A percentile compares a stretch with the other conserved stretches of the same genome.
Conservation (phyloP, 2,888 invertebrate species). For the Linyphia triangularis region DNA sequence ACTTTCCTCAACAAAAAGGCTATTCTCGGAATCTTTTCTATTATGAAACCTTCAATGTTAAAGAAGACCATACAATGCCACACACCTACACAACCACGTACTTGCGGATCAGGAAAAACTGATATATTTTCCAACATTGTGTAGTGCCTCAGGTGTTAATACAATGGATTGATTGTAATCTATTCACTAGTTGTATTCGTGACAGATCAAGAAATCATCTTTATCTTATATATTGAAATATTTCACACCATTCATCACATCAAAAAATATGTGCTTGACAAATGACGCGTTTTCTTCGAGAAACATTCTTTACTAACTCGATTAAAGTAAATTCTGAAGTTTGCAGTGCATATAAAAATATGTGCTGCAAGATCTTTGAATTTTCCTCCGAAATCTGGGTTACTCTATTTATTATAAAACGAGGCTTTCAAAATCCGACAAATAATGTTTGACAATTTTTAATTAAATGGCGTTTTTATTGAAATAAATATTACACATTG, state of each 20-base stretch:
- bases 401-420: too few species aligned
- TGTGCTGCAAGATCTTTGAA: too few species aligned
- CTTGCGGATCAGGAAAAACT: neutral
- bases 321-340: too few species aligned
- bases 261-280: neutral
- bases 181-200: neutral
- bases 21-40: constrained; percentile 7
- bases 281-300: too few species aligned
- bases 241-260: neutral
- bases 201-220: constrained; percentile 31
- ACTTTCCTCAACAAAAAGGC: neutral
- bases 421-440: too few species aligned
- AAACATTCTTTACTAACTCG: too few species aligned
- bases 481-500: too few species aligned
- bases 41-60: constrained; percentile 16
- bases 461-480: too few species aligned
- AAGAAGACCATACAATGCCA: neutral
- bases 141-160: neutral
- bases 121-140: constrained; percentile 10
- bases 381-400: too few species aligned
- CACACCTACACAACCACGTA: neutral
- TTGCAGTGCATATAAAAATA: too few species aligned
- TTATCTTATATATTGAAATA: constrained; percentile 30
- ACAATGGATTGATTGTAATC: constrained; percentile 4
- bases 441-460: too few species aligned